phyloP scores from a whole-genome alignment of 2,888 invertebrate species.

The Mythimna lalbum region DNA sequence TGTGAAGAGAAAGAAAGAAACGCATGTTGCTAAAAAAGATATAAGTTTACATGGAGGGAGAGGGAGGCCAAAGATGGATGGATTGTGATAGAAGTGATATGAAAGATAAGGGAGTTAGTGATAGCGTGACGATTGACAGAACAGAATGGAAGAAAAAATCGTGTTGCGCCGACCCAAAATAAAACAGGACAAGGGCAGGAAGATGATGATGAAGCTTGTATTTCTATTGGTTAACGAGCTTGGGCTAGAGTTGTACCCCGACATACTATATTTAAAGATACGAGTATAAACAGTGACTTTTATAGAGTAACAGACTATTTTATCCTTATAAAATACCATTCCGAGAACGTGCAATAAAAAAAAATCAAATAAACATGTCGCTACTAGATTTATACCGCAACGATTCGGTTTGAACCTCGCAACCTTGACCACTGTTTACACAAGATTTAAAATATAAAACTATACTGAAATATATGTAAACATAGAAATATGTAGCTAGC shows the following conservation, averaged over 20 bases:
- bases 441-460: slow-evolving; percentile 54
- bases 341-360: slow-evolving; percentile 1
- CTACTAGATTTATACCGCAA: slow-evolving; percentile 46
- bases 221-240: too few relatives aligned
- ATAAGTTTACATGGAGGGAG: too few relatives aligned
- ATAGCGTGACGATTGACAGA: too few relatives aligned
- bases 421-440: slow-evolving; percentile 58
- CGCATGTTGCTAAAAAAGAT: too few relatives aligned
- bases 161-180: too few relatives aligned
- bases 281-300: background rate
- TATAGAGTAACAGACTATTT: background rate
- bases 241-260: background rate
- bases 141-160: too few relatives aligned
- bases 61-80: too few relatives aligned
- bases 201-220: too few relatives aligned
- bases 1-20: too few relatives aligned
- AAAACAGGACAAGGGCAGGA: too few relatives aligned
- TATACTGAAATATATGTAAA: slow-evolving; percentile 13
- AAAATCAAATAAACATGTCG: slow-evolving; percentile 47
- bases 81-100: too few relatives aligned
- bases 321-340: slow-evolving; percentile 7
- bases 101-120: too few relatives aligned
- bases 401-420: slow-evolving; percentile 26
- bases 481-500: background rate
- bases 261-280: background rate